Conservation (phyloP, 2,888 invertebrate genomes). For the Perdita meconis region DNA sequence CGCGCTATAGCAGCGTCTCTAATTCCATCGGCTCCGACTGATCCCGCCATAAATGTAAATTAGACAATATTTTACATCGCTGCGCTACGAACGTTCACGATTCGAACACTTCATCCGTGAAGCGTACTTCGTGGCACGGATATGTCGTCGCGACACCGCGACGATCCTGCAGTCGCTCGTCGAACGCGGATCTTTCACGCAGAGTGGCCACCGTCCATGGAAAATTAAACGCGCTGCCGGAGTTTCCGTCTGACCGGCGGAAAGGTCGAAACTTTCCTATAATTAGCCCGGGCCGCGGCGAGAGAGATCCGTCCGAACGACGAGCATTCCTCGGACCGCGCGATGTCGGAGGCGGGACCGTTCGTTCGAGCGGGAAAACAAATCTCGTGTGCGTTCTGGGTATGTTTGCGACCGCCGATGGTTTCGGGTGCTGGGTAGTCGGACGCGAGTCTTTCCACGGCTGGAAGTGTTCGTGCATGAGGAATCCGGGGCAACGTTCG, state of each 20-base stretch:
- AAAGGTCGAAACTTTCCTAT: slow-evolving; percentile 26
- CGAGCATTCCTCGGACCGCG: slow-evolving; percentile 25
- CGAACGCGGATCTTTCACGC: neutral
- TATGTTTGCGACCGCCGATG: neutral
- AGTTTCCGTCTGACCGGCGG: slow-evolving; percentile 17
- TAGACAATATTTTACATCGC: slow-evolving; percentile 31
- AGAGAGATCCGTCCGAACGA: neutral
- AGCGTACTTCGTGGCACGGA: slow-evolving; percentile 16
- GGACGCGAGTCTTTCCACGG: slow-evolving; percentile 23
- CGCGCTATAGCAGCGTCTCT: slow-evolving; percentile 18
- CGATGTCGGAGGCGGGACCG: no score
- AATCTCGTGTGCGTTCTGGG: neutral
- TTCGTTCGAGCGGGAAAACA: slow-evolving; percentile 12
- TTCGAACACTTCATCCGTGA: slow-evolving; percentile 29
- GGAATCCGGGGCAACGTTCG: slow-evolving; percentile 15
- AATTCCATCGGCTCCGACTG: slow-evolving; percentile 21
- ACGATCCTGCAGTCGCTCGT: neutral
- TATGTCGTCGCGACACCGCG: neutral
- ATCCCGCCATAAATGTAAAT: slow-evolving; percentile 29
- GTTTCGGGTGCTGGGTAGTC: no score
- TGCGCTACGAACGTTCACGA: slow-evolving; percentile 30
- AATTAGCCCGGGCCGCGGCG: slow-evolving; percentile 35
- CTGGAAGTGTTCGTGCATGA: slow-evolving; percentile 34
- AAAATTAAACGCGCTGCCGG: slow-evolving; percentile 31
- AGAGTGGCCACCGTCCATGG: slow-evolving; percentile 9